phyloP scores from a whole-genome alignment of 2,113 vertebrate genomes.

The Pantherophis guttatus region DNA sequence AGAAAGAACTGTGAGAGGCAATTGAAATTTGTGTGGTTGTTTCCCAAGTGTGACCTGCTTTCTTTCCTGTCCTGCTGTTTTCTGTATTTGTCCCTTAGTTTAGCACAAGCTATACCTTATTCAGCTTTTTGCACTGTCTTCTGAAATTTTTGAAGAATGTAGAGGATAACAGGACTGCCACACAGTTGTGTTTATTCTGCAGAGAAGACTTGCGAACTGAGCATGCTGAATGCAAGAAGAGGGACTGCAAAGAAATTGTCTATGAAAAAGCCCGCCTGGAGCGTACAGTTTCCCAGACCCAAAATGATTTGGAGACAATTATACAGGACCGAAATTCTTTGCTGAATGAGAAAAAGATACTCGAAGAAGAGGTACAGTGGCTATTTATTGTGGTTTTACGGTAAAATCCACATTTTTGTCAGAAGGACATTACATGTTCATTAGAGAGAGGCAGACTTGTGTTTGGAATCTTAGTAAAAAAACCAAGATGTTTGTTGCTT shows the following conservation, averaged over 20 bases:
- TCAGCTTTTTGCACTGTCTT: neutral
- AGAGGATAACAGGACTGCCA: neutral
- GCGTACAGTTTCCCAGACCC: slow-evolving; percentile 55
- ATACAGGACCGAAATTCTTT: slow-evolving; percentile 52
- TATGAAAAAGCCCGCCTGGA: slow-evolving; percentile 66
- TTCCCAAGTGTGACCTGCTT: neutral
- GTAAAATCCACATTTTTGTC: neutral
- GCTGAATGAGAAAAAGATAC: slow-evolving; percentile 57
- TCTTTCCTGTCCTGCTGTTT: neutral
- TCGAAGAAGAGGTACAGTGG: slow-evolving; percentile 53
- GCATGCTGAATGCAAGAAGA: slow-evolving; percentile 60
- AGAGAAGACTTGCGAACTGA: slow-evolving; percentile 67
- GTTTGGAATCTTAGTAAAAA: neutral
- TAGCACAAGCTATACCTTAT: neutral
- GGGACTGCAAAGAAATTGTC: slow-evolving; percentile 43
- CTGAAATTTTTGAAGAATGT: neutral
- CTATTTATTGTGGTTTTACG: neutral
- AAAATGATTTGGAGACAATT: slow-evolving; percentile 56
- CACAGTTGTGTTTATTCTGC: neutral
- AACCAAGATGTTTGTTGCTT: neutral
- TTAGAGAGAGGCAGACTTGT: neutral
- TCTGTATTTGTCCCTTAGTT: neutral
- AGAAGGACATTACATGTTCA: neutral
- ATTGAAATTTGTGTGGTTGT: neutral
- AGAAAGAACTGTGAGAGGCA: slow-evolving; percentile 70